A percentile compares a stretch with the other conserved stretches of the same genome.
Conservation (phyloP, 2,888 invertebrate species). For the Archips crataeganus region DNA sequence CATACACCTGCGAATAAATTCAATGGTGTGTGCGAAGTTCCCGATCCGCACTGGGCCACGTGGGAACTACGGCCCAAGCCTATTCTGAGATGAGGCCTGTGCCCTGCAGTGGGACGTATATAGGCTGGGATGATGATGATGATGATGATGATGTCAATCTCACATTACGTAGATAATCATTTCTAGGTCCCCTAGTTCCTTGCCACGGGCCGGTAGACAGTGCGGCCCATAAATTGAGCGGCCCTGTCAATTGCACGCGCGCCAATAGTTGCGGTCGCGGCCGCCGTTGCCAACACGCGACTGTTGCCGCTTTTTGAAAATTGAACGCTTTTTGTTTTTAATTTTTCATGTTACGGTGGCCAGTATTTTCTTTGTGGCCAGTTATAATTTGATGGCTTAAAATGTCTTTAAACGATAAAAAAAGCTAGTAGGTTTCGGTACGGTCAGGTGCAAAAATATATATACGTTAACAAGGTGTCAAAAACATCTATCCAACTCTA, state of each 20-base stretch:
- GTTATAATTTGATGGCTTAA: background rate
- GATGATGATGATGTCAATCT: too few relatives aligned
- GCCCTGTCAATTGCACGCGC: slow-evolving; percentile 84
- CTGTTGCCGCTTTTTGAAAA: slow-evolving; percentile 42
- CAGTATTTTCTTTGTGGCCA: slow-evolving; percentile 34
- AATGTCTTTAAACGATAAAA: background rate
- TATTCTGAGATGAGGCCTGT: too few relatives aligned
- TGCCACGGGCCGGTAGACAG: slow-evolving; percentile 71
- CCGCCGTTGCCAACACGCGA: slow-evolving; percentile 49
- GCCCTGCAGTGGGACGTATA: too few relatives aligned
- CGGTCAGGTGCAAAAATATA: too few relatives aligned
- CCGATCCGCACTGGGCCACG: too few relatives aligned
- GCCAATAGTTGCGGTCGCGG: slow-evolving; percentile 83
- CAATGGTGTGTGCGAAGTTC: too few relatives aligned
- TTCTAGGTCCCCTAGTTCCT: slow-evolving; percentile 49
- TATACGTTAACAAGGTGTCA: too few relatives aligned
- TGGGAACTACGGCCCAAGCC: too few relatives aligned
- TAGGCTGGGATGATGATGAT: too few relatives aligned
- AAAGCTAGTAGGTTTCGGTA: background rate
- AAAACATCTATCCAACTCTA: too few relatives aligned
- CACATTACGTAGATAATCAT: slow-evolving; percentile 23
- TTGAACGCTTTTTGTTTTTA: slow-evolving; percentile 47
- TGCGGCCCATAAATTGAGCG: slow-evolving; percentile 84
- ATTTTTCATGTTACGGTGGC: slow-evolving; percentile 18
- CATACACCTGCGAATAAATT: too few relatives aligned